phyloP scores from a whole-genome alignment of 2,797 vertebrate species.

The Amblyraja radiata region DNA sequence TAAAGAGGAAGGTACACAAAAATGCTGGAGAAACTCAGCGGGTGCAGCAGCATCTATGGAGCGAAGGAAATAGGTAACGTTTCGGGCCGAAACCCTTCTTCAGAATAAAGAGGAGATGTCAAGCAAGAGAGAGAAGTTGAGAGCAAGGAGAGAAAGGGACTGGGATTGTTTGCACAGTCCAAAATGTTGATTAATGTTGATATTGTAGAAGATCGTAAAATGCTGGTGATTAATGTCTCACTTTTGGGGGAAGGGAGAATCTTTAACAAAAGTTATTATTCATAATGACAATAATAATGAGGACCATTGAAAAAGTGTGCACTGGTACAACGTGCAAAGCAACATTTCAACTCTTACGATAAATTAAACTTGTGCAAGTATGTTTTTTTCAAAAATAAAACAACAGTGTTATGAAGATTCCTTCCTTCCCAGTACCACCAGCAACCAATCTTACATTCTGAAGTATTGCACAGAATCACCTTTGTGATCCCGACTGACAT shows the following conservation, averaged over 20 bases:
- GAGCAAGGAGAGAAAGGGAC: not conserved
- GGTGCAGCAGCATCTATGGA: too few species aligned
- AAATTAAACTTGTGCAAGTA: not conserved
- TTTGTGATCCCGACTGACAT: not conserved
- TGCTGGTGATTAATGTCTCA: not conserved
- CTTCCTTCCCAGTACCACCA: not conserved
- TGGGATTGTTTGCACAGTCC: too few species aligned
- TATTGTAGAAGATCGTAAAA: too few species aligned
- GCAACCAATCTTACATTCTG: not conserved
- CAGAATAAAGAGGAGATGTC: not conserved
- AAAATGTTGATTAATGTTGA: not conserved
- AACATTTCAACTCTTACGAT: not conserved
- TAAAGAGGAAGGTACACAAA: not conserved
- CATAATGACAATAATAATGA: not conserved
- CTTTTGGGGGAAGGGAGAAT: not conserved
- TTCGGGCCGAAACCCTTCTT: too few species aligned
- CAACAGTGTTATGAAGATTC: not conserved
- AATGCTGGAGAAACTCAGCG: too few species aligned
- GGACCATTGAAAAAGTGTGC: not conserved
- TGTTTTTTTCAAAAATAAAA: not conserved
- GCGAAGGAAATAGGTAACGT: too few species aligned
- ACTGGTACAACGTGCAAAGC: not conserved
- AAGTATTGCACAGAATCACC: not conserved
- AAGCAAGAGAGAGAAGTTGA: not conserved
- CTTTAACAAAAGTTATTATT: not conserved